Conservation (phyloP, 2,113 vertebrate species). For the Caranx melampygus region DNA sequence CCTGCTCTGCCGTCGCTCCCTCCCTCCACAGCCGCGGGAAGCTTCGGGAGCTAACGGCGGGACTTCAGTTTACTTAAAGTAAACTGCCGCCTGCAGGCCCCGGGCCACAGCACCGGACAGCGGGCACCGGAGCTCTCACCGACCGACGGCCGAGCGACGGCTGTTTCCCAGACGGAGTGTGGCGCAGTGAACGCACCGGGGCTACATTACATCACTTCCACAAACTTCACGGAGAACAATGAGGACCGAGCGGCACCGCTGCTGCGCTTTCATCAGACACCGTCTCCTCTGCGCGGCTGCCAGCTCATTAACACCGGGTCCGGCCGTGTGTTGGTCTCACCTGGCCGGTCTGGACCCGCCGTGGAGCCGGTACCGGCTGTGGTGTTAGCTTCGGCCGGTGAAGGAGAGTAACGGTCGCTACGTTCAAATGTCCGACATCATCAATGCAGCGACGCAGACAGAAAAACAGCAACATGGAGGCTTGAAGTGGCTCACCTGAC, state of each 20-base stretch:
- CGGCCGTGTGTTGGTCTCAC: neutral
- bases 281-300: too few relatives aligned
- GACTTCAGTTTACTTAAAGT: neutral
- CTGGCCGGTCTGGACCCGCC: conserved; percentile 35
- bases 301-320: neutral
- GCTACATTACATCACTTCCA: conserved; percentile 73
- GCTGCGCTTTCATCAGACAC: neutral
- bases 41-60: neutral
- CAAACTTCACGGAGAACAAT: conserved; percentile 72
- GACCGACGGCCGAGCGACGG: accelerated
- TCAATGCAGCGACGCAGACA: neutral
- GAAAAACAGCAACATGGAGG: neutral
- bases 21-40: neutral
- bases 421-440: neutral
- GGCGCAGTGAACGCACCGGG: conserved; percentile 19
- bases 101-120: too few relatives aligned
- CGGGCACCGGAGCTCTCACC: neutral
- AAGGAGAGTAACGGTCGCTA: conserved; percentile 46
- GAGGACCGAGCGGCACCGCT: conserved; percentile 4
- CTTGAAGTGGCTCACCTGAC: conserved; percentile 61
- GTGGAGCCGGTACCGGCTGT: conserved; percentile 40
- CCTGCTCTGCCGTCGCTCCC: neutral
- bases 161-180: conserved; percentile 26
- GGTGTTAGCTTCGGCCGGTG: conserved; percentile 46
- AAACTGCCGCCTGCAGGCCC: neutral